These are phyloP conservation scores for Colletes gigas DNA, from an alignment of 1,140 invertebrate genomes.

Conservation along the genomic window DNA sequence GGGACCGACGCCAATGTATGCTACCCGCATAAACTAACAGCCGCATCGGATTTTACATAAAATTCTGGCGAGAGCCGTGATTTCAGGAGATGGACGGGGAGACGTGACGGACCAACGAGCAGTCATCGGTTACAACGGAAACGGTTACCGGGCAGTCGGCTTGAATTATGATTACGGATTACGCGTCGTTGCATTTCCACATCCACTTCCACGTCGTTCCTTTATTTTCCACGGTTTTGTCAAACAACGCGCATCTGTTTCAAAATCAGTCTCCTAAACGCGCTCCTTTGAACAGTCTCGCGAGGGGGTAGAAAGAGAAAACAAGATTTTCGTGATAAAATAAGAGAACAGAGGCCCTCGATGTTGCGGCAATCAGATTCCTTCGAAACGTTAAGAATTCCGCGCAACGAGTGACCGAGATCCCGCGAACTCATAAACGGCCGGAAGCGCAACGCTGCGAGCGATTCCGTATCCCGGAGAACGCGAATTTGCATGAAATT, in stretches of 20 bases:
- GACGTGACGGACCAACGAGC: conserved; percentile 76
- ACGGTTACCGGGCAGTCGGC: conserved; percentile 34
- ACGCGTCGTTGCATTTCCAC: conserved; percentile 28
- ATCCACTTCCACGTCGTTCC: neutral
- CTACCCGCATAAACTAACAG: conserved; percentile 81
- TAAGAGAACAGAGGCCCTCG: no score
- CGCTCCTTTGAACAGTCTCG: no score
- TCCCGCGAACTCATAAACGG: neutral
- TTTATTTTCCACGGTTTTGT: neutral
- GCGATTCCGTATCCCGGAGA: neutral
- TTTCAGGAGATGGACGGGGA: conserved; percentile 77
- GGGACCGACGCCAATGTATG: conserved; percentile 79
- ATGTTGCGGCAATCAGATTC: neutral
- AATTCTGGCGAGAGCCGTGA: conserved; percentile 76
- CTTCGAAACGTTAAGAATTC: neutral
- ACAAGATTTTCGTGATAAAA: no score
- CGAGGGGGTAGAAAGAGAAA: no score
- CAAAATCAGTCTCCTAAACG: neutral
- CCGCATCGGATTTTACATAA: conserved; percentile 81
- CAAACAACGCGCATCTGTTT: neutral
- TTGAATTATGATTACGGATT: conserved; percentile 69
- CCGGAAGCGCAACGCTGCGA: neutral
- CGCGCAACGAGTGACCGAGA: conserved; percentile 8
- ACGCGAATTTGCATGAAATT: conserved; percentile 25
- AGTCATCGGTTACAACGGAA: conserved; percentile 71